phyloP scores from a whole-genome alignment of 2,113 vertebrate genomes.

The Psilopsiagon aymara region DNA sequence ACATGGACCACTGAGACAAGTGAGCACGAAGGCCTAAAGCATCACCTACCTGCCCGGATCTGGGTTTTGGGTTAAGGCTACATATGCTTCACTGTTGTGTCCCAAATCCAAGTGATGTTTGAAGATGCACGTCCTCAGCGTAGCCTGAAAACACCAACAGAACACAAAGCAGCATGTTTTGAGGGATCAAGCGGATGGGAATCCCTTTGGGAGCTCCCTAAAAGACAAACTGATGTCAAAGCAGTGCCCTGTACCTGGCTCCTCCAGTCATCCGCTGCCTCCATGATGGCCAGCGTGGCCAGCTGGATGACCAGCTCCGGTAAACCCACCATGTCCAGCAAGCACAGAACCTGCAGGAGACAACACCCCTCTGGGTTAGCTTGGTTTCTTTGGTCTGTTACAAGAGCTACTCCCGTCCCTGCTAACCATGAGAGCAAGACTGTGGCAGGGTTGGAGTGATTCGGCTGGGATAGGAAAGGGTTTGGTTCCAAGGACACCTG shows the following conservation, averaged over 20 bases:
- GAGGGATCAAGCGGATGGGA: neutral
- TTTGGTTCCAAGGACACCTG: neutral
- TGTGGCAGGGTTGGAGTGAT: neutral
- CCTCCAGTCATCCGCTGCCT: constrained; percentile 82
- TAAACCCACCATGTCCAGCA: constrained; percentile 88
- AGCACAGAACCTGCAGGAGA: constrained; percentile 83
- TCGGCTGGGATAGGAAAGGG: neutral
- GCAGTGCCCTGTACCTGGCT: constrained; percentile 79
- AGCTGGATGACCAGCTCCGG: constrained; percentile 91
- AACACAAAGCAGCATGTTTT: neutral
- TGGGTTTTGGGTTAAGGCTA: constrained; percentile 92
- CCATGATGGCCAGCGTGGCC: constrained; percentile 86
- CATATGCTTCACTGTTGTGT: constrained; percentile 92
- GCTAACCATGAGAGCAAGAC: neutral
- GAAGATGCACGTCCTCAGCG: constrained; percentile 93
- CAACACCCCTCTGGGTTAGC: neutral
- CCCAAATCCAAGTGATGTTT: constrained; percentile 96
- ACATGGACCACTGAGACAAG: fast-evolving
- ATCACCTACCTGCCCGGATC: constrained; percentile 92
- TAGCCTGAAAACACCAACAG: constrained; percentile 80
- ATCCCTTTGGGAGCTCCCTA: neutral
- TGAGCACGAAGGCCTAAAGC: neutral
- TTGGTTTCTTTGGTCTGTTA: fast-evolving
- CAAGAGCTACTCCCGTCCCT: neutral
- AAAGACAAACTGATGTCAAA: neutral